These are phyloP conservation scores for Sphenopsis melanotis DNA, from an alignment of 2,797 vertebrate genomes.

Conservation along the genomic window DNA sequence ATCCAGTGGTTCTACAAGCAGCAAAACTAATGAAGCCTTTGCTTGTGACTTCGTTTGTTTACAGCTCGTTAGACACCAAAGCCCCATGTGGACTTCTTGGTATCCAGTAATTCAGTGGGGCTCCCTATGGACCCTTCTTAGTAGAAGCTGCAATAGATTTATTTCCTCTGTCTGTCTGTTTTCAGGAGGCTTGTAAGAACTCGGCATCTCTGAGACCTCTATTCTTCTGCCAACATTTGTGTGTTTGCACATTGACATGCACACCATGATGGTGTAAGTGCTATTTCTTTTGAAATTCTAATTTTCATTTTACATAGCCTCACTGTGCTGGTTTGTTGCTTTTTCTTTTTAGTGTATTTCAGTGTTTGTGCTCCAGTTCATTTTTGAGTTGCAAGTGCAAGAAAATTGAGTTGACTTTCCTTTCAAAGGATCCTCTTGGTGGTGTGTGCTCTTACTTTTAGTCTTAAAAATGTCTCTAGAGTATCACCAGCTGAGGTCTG, in stretches of 20 bases:
- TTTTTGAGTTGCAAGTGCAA: background rate
- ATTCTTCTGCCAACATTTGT: background rate
- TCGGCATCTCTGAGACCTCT: background rate
- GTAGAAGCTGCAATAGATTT: background rate
- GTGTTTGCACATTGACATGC: background rate
- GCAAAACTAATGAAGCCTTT: constrained; percentile 22
- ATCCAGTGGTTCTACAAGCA: background rate
- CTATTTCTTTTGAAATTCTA: background rate
- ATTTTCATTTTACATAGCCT: background rate
- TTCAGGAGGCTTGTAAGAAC: background rate
- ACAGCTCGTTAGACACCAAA: background rate
- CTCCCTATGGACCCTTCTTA: background rate
- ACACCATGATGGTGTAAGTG: background rate
- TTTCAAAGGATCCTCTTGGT: background rate
- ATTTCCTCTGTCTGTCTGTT: background rate
- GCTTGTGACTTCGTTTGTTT: constrained; percentile 11
- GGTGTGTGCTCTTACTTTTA: background rate
- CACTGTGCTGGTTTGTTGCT: background rate
- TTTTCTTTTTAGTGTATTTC: background rate
- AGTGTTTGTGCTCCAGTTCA: background rate
- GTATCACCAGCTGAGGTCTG: background rate
- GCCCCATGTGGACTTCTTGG: background rate
- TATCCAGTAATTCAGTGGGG: background rate
- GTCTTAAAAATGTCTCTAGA: background rate
- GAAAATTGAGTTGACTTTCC: background rate